Conservation (phyloP, 2,888 invertebrate genomes). For the Limnephilus marmoratus region DNA sequence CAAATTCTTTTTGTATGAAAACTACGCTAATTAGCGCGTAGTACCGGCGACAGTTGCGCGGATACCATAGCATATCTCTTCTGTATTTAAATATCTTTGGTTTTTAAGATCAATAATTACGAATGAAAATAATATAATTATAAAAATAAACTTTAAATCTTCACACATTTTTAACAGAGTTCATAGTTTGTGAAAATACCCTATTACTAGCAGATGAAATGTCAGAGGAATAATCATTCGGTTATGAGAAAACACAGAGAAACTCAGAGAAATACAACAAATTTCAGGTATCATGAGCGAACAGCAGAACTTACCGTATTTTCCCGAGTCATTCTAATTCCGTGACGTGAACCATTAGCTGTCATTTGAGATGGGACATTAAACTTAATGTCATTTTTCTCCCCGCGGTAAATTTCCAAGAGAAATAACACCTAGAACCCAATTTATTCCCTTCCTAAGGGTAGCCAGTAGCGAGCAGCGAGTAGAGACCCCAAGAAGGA, state of each 20-base stretch:
- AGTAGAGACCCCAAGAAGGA: not conserved
- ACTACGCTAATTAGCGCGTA: too few relatives aligned
- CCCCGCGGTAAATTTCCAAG: slow-evolving; percentile 28
- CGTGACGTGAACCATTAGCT: slow-evolving; percentile 34
- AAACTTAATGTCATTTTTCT: slow-evolving; percentile 40
- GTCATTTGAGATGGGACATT: slow-evolving; percentile 40
- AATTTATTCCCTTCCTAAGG: slow-evolving; percentile 3
- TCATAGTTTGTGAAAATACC: too few relatives aligned
- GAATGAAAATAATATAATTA: too few relatives aligned
- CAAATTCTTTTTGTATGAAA: too few relatives aligned
- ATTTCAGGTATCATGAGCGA: not conserved
- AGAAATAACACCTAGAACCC: slow-evolving; percentile 28
- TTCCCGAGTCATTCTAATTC: slow-evolving; percentile 11
- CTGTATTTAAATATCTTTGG: too few relatives aligned
- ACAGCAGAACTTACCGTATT: slow-evolving; percentile 2
- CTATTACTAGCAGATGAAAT: too few relatives aligned
- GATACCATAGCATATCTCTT: too few relatives aligned
- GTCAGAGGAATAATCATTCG: not conserved
- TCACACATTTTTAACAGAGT: too few relatives aligned
- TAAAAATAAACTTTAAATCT: too few relatives aligned
- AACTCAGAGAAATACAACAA: not conserved
- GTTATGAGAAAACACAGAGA: not conserved
- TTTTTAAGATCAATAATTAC: too few relatives aligned
- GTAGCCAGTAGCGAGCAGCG: not conserved
- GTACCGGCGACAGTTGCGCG: too few relatives aligned